Conservation (phyloP, 2,113 vertebrate genomes). For the Apus apus region DNA sequence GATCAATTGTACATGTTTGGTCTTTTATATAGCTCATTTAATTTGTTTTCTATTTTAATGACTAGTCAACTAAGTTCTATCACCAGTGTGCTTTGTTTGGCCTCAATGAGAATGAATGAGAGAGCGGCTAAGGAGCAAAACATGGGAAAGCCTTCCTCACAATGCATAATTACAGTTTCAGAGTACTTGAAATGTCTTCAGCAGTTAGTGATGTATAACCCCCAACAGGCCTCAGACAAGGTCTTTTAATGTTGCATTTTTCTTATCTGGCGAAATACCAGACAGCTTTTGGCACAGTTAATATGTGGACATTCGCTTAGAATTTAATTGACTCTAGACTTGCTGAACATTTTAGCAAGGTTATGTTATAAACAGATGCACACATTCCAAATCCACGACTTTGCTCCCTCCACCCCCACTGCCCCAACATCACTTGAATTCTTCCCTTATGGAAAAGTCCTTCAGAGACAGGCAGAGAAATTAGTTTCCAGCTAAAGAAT, state of each 20-base stretch:
- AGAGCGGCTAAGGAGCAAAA: neutral
- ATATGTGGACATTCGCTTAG: conserved; percentile 50
- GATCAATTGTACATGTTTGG: neutral
- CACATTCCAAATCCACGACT: conserved; percentile 38
- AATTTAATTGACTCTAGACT: conserved; percentile 63
- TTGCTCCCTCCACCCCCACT: conserved; percentile 12
- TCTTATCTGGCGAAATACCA: conserved; percentile 61
- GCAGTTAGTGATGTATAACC: conserved; percentile 46
- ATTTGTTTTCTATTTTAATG: conserved; percentile 54
- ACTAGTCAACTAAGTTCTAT: conserved; percentile 2
- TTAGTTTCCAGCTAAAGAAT: conserved; percentile 7
- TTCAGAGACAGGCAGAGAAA: neutral
- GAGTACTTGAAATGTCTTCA: conserved; percentile 42
- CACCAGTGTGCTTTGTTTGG: neutral
- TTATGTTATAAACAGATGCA: conserved; percentile 65
- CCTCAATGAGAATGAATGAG: neutral
- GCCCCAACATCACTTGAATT: conserved; percentile 19
- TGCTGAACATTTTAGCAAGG: conserved; percentile 55
- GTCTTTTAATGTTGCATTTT: conserved; percentile 50
- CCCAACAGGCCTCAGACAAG: conserved; percentile 47
- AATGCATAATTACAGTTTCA: conserved; percentile 27
- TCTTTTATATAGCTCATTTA: conserved; percentile 6
- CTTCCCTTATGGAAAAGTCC: conserved; percentile 35
- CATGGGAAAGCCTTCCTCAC: conserved; percentile 13
- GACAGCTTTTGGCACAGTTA: conserved; percentile 61